Percentiles rank a stretch among this genome's conserved stretches.
Evolutionary conservation across 2,113 vertebrate genomes (phyloP).

Genomic region (Hiodon tergisus): DNA sequence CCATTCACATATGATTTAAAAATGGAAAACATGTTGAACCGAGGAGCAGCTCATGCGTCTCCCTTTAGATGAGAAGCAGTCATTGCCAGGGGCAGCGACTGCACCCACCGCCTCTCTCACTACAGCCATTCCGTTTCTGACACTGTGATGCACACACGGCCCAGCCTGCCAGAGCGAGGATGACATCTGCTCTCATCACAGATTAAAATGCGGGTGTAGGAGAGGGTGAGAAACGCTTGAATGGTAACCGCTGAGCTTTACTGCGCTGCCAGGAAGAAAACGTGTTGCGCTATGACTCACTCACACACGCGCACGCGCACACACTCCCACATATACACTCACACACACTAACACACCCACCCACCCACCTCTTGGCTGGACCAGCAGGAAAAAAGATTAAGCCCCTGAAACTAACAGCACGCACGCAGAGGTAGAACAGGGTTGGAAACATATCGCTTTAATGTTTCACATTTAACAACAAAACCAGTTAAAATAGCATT

Average conservation of each 20-base stretch:
- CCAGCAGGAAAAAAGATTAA: not conserved
- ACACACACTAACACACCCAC: not conserved
- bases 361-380: not conserved
- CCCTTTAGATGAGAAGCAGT: too few species aligned
- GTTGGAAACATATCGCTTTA: conserved; percentile 33
- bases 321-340: too few species aligned
- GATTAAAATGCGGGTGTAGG: conserved; percentile 2
- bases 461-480: conserved; percentile 30
- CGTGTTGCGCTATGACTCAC: conserved; percentile 38
- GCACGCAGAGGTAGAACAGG: not conserved
- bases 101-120: not conserved
- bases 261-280: conserved; percentile 46
- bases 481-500: conserved; percentile 10
- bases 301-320: not conserved
- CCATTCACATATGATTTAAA: too few species aligned
- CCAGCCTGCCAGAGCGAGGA: not conserved
- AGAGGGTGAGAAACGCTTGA: conserved; percentile 36
- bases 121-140: not conserved
- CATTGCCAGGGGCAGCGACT: not conserved
- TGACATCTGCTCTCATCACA: conserved; percentile 8
- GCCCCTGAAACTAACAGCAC: too few species aligned
- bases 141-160: not conserved
- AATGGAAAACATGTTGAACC: too few species aligned
- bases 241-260: conserved; percentile 45
- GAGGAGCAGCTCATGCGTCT: too few species aligned